Base-by-base conservation (phyloP, 2,888 invertebrate genomes). In the Psylliodes chrysocephalus region DNA sequence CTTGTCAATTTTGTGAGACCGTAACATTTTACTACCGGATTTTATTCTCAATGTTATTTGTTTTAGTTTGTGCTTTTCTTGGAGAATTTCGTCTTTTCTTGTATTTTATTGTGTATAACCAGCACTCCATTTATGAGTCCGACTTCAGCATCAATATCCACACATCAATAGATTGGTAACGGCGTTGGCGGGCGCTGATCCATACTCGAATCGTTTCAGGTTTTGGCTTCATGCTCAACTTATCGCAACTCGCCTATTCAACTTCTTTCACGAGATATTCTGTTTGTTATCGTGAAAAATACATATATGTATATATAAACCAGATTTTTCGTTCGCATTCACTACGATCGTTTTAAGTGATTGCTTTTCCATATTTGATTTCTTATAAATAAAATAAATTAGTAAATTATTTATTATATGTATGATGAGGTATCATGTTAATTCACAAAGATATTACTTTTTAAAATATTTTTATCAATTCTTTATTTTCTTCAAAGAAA, bases 161-260 rank as follows among this genome's bases (percentile, higher is more conserved):
- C 63, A 60, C 67, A 55, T 64, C 64, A 63, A 67, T 67, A 61
- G 60, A 56, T 64, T 62, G 47, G 52, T 49, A 64, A 54, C 55
- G 62, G 56, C 64, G 57, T 22, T 49, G 60, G 64, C 59, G 44
- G 60, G 59, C 61, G 64, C 42, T 64, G 67, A 67, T 67, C 67
- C 67, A 40, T 54, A 54, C 55, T 62, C 53, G 61, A 66, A 64
- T 63, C 61, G 60, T 54, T 63, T 60, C 60, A 57, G 57, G 62
- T 59, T 63, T 63, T 56, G 40, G 53, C 54, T 49, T 64, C 55
- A 67, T 63, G 61, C 57, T 33, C 53, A 61, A 67, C 60, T 67
- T 67, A 67, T 64, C 67, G 59, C 56, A 61, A 67, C 62, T 63
- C 52, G 60, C 63, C 64, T 67, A 67, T 67, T 67, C 67, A 60